Conservation (phyloP, 2,888 invertebrate species). For the Napeogenes inachia region DNA sequence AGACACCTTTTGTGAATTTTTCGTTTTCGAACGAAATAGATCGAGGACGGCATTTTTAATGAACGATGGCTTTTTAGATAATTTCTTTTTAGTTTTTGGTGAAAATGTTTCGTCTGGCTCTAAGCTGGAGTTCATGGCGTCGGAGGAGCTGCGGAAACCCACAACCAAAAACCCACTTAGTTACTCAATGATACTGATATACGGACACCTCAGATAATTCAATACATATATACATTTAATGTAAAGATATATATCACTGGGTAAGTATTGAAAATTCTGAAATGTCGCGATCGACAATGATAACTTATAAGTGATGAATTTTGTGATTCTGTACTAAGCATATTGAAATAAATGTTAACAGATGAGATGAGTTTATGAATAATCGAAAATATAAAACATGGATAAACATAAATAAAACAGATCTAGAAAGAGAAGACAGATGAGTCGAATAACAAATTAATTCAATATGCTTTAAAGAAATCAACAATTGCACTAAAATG, state of each 20-base stretch:
- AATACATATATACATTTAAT: constrained; percentile 32
- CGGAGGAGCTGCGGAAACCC: constrained; percentile 76
- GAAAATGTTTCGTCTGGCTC: constrained; percentile 74
- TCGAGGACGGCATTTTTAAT: constrained; percentile 76
- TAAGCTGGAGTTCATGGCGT: constrained; percentile 72
- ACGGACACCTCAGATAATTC: constrained; percentile 56
- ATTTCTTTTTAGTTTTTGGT: constrained; percentile 78
- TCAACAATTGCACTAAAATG: constrained; percentile 77
- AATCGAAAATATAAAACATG: constrained; percentile 16
- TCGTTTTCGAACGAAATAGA: constrained; percentile 74
- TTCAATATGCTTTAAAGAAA: constrained; percentile 71
- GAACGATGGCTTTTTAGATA: constrained; percentile 75
- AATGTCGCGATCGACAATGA: constrained; percentile 53
- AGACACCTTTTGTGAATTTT: constrained; percentile 69
- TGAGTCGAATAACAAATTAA: constrained; percentile 44
- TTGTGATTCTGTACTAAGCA: constrained; percentile 64
- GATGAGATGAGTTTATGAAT: constrained; percentile 15
- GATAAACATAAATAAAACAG: constrained; percentile 25
- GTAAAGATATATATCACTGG: background rate
- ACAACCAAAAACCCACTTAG: constrained; percentile 75
- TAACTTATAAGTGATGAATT: constrained; percentile 59
- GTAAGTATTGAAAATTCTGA: constrained; percentile 50
- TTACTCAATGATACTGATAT: constrained; percentile 60
- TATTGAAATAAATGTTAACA: constrained; percentile 66
- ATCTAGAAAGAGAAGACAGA: constrained; percentile 17